Percentiles rank a stretch among this genome's conserved stretches.
Conservation (phyloP, 1,140 invertebrate genomes). For the Megalonaias nervosa region DNA sequence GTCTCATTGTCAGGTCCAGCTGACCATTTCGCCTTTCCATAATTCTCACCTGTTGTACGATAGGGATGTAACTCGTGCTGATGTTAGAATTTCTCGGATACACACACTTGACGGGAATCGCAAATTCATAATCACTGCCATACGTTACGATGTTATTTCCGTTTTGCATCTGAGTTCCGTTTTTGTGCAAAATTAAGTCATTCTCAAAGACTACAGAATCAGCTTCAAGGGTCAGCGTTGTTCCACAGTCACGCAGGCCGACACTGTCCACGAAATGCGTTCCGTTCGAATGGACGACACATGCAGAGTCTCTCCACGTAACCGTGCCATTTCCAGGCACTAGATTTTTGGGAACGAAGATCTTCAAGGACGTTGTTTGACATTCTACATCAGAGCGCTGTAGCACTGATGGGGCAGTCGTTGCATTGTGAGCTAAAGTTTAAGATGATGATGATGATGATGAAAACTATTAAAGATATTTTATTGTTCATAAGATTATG, state of each 20-base stretch:
- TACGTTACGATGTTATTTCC: slow-evolving; percentile 6
- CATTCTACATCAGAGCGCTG: slow-evolving; percentile 29
- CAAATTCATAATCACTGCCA: slow-evolving; percentile 25
- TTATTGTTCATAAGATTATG: no score
- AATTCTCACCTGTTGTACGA: slow-evolving; percentile 27
- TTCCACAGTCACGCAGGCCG: slow-evolving; percentile 28
- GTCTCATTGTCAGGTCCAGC: slow-evolving; percentile 22
- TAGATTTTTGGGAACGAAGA: slow-evolving; percentile 16
- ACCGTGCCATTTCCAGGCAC: slow-evolving; percentile 17
- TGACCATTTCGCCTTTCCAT: slow-evolving; percentile 22
- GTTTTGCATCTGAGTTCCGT: slow-evolving; percentile 1
- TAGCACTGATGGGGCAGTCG: slow-evolving; percentile 11
- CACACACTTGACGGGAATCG: slow-evolving; percentile 26
- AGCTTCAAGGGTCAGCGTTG: slow-evolving; percentile 23
- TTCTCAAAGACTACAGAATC: slow-evolving; percentile 33
- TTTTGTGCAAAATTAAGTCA: slow-evolving; percentile 46
- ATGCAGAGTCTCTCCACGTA: slow-evolving; percentile 25
- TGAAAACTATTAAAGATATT: no score
- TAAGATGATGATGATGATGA: no score
- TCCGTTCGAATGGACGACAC: slow-evolving; percentile 22
- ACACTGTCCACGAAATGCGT: slow-evolving; percentile 29
- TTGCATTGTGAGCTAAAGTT: background rate
- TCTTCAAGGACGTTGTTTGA: slow-evolving; percentile 2
- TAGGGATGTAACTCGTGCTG: slow-evolving; percentile 17
- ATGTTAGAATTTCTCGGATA: slow-evolving; percentile 18